Base-by-base conservation (phyloP, 2,113 vertebrate species). In the Illadopsis cleaveri region DNA sequence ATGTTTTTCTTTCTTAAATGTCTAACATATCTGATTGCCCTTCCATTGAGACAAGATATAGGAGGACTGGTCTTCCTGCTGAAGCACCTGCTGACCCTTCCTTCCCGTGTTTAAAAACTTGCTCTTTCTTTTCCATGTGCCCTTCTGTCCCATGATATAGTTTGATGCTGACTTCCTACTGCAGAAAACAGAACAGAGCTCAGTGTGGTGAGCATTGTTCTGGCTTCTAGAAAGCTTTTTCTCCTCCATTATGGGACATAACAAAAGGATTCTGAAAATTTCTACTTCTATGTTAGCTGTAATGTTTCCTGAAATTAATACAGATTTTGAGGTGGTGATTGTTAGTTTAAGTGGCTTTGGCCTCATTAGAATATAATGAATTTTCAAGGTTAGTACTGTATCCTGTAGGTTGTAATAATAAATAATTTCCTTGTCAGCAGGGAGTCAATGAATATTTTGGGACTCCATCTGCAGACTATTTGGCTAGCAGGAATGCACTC, bases 361-460 rank as follows among this genome's bases (percentile, higher is more conserved):
- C 72, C 81, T 96, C 86, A 96, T 96, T 96, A 96, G 77, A 96
- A 72, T 91, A 94, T 91, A 97, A 96, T 95, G 77, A 82, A 69
- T 91, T 97, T 97, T 96, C 96, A 97, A 97, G 96, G 95, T 97
- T 96, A 97, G 89, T 82, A 92, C 65, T 95, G 93, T 86, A 96
- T 96, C 93, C 94, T 89, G 94, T 96, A 96, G 95, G 96, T 97
- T 96, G 89, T 86, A 96, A 96, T 89, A 97, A 97, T 97, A 97
- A 97, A 97, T 97, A 97, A 97, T 97, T 96, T 96, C 40, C 83
- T 94, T 96, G 91, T 91, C 96, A 97, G 94, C 94, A 89, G 95
- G 96, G 89, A 95, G 95, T 96, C 96, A 96, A 97, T 97, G 94
- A 96, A 96, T 95, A 97, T 96, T 97, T 96, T 96, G 96, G 94